Percentiles rank a stretch among this genome's conserved stretches.
Evolutionary conservation across 2,113 vertebrate genomes (phyloP).

Genomic region (Mastomys natalensis): DNA sequence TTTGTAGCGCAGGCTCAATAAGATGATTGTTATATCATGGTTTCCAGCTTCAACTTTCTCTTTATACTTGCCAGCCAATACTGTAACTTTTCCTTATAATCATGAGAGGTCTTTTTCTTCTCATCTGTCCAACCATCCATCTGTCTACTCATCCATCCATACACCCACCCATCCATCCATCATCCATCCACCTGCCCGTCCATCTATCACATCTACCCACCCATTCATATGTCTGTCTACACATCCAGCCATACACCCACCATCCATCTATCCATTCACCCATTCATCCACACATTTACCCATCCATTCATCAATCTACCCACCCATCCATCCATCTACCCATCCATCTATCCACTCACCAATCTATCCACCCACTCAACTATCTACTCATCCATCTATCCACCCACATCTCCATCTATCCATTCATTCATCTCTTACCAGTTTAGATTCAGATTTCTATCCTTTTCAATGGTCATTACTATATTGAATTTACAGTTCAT

Average conservation of each 20-base stretch:
- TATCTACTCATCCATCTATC: neutral
- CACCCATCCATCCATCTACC: neutral
- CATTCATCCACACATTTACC: neutral
- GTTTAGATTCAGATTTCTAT: neutral
- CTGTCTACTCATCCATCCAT: neutral
- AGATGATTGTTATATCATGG: neutral
- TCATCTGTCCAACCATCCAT: neutral
- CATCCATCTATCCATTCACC: neutral
- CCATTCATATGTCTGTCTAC: neutral
- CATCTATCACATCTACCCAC: neutral
- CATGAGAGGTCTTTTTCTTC: neutral
- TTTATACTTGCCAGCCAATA: conserved; percentile 8
- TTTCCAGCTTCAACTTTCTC: conserved; percentile 13
- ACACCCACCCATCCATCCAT: too few relatives aligned
- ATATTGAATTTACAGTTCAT: conserved; percentile 5
- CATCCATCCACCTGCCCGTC: neutral
- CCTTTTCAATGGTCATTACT: conserved; percentile 28
- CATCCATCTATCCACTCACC: too few relatives aligned
- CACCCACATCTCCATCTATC: neutral
- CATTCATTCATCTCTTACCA: neutral
- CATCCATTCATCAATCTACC: neutral
- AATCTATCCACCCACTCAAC: neutral
- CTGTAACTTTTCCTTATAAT: conserved; percentile 32
- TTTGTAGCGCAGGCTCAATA: neutral
- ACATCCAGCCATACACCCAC: neutral